phyloP scores from a whole-genome alignment of 2,113 vertebrate genomes.

The Tonatia bakeri region DNA sequence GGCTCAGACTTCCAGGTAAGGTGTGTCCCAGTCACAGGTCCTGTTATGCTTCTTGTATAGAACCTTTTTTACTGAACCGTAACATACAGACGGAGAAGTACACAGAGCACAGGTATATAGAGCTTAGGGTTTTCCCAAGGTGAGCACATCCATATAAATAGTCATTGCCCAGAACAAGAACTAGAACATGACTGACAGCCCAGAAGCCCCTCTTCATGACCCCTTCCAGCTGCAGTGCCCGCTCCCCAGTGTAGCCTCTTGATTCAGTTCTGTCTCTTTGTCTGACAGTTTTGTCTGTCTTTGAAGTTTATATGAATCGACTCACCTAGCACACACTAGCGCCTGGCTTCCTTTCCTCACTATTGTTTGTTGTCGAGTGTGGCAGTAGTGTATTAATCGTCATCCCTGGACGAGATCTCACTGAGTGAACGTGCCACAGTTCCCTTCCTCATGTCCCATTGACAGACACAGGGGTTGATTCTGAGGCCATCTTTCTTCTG shows the following conservation, averaged over 20 bases:
- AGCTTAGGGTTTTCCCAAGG: background rate
- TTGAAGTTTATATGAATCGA: background rate
- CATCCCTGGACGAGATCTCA: background rate
- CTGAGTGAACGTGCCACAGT: background rate
- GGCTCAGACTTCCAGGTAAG: constrained; percentile 88
- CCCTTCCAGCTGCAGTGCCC: background rate
- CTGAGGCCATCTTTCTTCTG: background rate
- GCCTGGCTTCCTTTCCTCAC: background rate
- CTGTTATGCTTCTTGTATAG: background rate
- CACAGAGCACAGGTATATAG: background rate
- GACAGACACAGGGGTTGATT: background rate
- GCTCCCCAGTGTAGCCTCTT: background rate
- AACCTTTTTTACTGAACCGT: background rate
- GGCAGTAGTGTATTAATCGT: background rate
- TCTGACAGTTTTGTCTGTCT: background rate
- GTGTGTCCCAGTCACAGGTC: background rate
- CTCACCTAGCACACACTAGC: background rate
- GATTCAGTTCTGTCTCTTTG: background rate
- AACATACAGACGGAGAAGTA: background rate
- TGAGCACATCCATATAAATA: background rate
- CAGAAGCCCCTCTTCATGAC: background rate
- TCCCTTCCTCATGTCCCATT: background rate
- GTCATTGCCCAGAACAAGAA: background rate
- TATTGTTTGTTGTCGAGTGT: background rate
- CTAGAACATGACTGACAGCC: background rate